Evolutionary conservation across 2,797 vertebrate genomes (phyloP).

Genomic region (Craterocephalus amniculus): DNA sequence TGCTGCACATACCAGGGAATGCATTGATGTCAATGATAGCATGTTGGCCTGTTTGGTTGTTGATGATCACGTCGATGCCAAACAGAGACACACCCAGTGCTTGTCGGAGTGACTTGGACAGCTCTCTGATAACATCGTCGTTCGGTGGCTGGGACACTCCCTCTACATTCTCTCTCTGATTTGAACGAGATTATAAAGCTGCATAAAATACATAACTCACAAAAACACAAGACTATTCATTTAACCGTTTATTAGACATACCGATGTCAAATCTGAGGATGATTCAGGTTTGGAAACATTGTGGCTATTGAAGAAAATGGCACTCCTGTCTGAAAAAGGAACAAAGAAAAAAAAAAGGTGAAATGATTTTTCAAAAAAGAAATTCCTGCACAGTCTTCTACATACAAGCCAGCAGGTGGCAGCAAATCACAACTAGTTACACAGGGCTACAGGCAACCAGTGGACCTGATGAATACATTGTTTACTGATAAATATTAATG

Average conservation of each 20-base stretch:
- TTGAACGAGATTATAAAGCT: neutral
- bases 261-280: slow-evolving; percentile 93
- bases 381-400: neutral
- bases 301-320: slow-evolving; percentile 99
- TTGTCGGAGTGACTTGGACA: slow-evolving; percentile 90
- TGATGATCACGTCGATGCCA: slow-evolving; percentile 98
- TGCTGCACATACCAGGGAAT: slow-evolving; percentile 89
- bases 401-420: slow-evolving; percentile 65
- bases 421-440: slow-evolving; percentile 49
- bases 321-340: slow-evolving; percentile 89
- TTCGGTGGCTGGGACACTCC: slow-evolving; percentile 91
- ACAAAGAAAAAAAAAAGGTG: slow-evolving; percentile 2
- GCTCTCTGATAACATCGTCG: slow-evolving; percentile 92
- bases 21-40: slow-evolving; percentile 98
- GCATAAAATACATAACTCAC: neutral
- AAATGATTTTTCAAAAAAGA: neutral
- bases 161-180: slow-evolving; percentile 94
- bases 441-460: neutral
- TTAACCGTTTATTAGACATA: slow-evolving; percentile 73
- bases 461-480: neutral
- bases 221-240: neutral
- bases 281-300: slow-evolving; percentile 98
- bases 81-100: slow-evolving; percentile 94
- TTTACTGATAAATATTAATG: slow-evolving; percentile 42
- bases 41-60: slow-evolving; percentile 96